Percentiles rank a stretch among this genome's conserved stretches.
These are phyloP conservation scores for Acanthoscelides obtectus DNA, from an alignment of 2,888 invertebrate genomes.

Conservation along the genomic window DNA sequence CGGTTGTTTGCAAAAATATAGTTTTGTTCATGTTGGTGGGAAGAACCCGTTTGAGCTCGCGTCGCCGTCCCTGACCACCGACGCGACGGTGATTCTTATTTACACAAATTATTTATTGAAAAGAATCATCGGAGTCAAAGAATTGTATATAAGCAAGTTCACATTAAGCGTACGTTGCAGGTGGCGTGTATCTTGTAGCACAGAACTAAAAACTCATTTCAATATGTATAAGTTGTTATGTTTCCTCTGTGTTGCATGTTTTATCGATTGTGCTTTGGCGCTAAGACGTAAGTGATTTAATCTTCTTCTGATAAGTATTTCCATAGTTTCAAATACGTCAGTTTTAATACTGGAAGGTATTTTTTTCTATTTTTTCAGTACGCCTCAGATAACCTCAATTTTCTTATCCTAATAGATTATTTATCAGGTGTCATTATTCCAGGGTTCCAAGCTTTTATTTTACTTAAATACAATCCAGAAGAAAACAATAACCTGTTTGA, in stretches of 20 bases:
- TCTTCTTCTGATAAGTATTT: not conserved
- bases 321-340: not conserved
- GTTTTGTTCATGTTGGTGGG: too few relatives aligned
- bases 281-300: not conserved
- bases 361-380: too few relatives aligned
- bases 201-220: not conserved
- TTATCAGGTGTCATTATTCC: too few relatives aligned
- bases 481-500: too few relatives aligned
- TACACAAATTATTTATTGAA: not conserved
- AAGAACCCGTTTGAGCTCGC: too few relatives aligned
- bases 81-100: not conserved
- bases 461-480: too few relatives aligned
- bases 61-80: not conserved
- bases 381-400: too few relatives aligned
- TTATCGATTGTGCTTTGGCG: not conserved
- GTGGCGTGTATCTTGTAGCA: not conserved
- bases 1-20: too few relatives aligned
- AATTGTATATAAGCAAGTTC: not conserved
- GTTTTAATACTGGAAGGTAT: too few relatives aligned
- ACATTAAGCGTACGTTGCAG: not conserved
- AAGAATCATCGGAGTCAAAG: not conserved
- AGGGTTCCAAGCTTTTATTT: too few relatives aligned
- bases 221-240: not conserved
- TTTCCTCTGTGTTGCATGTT: not conserved
- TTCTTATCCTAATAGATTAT: too few relatives aligned